Conservation (phyloP, 2,888 invertebrate species). For the Hesperia comma region DNA sequence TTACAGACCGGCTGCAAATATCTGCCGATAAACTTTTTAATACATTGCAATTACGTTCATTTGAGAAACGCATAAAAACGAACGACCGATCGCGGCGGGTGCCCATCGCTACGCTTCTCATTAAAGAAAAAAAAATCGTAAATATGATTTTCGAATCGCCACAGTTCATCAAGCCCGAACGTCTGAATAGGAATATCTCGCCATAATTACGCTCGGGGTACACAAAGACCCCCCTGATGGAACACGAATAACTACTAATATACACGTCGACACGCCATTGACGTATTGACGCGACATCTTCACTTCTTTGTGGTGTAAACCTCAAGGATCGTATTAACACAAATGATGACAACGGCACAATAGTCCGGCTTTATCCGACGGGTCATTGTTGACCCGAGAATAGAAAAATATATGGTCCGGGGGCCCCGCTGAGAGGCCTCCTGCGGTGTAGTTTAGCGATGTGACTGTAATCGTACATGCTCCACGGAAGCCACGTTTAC, state of each 20-base stretch:
- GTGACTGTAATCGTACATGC: conserved; percentile 54
- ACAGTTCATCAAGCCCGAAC: conserved; percentile 60
- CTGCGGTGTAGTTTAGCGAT: conserved; percentile 74
- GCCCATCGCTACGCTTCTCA: conserved; percentile 60
- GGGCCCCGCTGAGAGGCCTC: conserved; percentile 70
- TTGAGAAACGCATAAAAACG: conserved; percentile 73
- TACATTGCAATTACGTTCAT: conserved; percentile 76
- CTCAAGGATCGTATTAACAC: conserved; percentile 83
- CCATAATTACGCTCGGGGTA: conserved; percentile 61
- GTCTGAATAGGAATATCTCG: conserved; percentile 60
- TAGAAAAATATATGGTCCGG: conserved; percentile 78
- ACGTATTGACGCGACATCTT: conserved; percentile 73
- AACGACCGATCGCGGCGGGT: conserved; percentile 63
- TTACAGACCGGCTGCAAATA: conserved; percentile 62
- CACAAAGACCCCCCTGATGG: conserved; percentile 76
- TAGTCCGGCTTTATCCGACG: conserved; percentile 68
- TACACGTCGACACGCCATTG: conserved; percentile 80
- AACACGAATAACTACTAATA: conserved; percentile 78
- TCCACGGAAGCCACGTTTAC: conserved; percentile 80
- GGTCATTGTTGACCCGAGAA: conserved; percentile 74
- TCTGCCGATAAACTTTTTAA: conserved; percentile 72
- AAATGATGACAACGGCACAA: conserved; percentile 81
- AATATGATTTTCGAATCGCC: conserved; percentile 58
- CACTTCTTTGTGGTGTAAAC: conserved; percentile 81
- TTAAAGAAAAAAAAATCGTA: conserved; percentile 59